Conservation (phyloP, 2,797 vertebrate genomes). For the Chiloscyllium punctatum region DNA sequence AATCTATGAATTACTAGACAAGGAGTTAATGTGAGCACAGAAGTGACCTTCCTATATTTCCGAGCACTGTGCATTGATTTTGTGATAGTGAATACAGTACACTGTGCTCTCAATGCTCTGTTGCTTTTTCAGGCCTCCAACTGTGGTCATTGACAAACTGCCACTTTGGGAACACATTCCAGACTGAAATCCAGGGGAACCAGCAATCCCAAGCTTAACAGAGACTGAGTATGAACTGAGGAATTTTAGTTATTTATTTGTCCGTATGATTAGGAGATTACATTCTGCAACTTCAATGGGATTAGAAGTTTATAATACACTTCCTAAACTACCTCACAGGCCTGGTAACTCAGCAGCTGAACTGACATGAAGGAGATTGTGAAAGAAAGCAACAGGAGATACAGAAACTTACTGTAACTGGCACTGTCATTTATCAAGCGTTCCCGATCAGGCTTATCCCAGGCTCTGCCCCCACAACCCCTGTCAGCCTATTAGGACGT, state of each 20-base stretch:
- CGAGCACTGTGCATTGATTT: background rate
- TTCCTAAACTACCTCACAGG: background rate
- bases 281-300: conserved; percentile 12
- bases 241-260: conserved; percentile 12
- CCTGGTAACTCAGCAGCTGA: background rate
- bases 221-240: background rate
- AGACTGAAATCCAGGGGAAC: background rate
- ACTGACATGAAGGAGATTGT: too few species aligned
- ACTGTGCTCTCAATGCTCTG: background rate
- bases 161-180: background rate
- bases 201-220: background rate
- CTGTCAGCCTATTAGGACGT: background rate
- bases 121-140: background rate
- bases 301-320: background rate
- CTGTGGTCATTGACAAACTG: background rate
- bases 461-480: background rate
- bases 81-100: background rate
- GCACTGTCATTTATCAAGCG: background rate
- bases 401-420: background rate
- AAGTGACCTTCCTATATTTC: background rate
- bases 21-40: background rate
- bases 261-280: background rate
- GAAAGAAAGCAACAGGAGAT: background rate
- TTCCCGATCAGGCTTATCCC: background rate
- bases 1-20: background rate